These are phyloP conservation scores for Ephestia elutella DNA, from an alignment of 1,140 invertebrate species.

Conservation along the genomic window DNA sequence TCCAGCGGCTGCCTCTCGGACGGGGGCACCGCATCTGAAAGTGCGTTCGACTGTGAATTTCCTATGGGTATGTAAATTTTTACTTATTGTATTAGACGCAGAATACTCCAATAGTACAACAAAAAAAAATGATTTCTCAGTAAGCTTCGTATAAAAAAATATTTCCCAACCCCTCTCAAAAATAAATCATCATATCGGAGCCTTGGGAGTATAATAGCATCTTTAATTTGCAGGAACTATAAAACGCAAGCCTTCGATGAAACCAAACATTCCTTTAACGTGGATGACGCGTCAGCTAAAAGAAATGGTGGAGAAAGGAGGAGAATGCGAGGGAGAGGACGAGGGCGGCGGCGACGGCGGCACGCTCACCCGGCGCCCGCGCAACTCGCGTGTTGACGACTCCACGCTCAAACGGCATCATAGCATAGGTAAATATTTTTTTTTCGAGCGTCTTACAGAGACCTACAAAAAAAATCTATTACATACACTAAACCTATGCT, in stretches of 20 bases:
- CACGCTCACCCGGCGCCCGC: constrained; percentile 73
- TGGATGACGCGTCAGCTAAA: constrained; percentile 92
- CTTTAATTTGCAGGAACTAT: constrained; percentile 79
- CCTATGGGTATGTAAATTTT: constrained; percentile 75
- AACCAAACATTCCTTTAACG: constrained; percentile 91
- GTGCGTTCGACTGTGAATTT: constrained; percentile 85
- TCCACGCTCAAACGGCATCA: constrained; percentile 53
- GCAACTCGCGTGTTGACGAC: constrained; percentile 42
- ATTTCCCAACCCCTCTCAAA: no score
- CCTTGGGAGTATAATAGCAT: not conserved
- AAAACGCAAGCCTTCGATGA: constrained; percentile 91
- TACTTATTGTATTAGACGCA: no score
- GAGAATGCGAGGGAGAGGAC: constrained; percentile 54
- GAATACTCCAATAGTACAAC: no score
- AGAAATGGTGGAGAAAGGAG: constrained; percentile 81
- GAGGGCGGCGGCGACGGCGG: constrained; percentile 77
- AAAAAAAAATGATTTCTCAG: no score
- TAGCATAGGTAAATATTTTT: constrained; percentile 31
- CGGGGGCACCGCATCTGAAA: constrained; percentile 82
- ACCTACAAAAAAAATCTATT: no score
- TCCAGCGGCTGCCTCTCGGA: constrained; percentile 87
- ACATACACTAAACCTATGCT: no score
- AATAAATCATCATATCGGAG: no score
- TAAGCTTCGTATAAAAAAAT: no score
- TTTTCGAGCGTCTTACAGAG: no score